Percentiles rank a stretch among this genome's conserved stretches.
These are phyloP conservation scores for Bombus picipes DNA, from an alignment of 1,140 invertebrate genomes.

Conservation along the genomic window DNA sequence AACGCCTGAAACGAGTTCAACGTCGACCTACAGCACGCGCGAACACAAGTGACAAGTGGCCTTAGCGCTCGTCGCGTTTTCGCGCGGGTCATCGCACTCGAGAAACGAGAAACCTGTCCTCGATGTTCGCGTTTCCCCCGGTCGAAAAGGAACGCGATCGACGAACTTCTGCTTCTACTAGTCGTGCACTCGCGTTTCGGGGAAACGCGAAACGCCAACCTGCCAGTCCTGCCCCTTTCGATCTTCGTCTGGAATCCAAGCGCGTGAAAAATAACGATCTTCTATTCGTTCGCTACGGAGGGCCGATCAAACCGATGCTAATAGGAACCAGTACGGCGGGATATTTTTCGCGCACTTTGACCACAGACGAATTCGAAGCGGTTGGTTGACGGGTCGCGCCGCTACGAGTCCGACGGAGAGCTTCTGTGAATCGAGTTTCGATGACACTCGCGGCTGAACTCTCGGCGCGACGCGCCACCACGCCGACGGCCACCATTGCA, in stretches of 20 bases:
- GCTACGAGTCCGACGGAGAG: slow-evolving; percentile 56
- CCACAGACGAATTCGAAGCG: not conserved
- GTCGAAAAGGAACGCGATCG: not conserved
- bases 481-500: not conserved
- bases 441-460: slow-evolving; percentile 20
- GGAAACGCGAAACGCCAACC: not conserved
- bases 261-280: not conserved
- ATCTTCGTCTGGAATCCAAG: not conserved
- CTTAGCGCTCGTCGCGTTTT: slow-evolving; percentile 9
- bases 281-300: not conserved
- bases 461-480: no score
- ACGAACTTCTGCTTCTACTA: not conserved
- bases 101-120: slow-evolving; percentile 9
- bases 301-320: fast-evolving
- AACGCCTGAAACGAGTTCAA: not conserved
- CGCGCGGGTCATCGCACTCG: slow-evolving; percentile 22
- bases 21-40: not conserved
- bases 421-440: slow-evolving; percentile 10
- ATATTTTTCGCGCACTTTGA: not conserved
- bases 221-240: not conserved
- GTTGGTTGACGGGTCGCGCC: slow-evolving; percentile 25
- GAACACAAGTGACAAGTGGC: slow-evolving; percentile 5
- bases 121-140: not conserved
- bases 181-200: not conserved
- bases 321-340: not conserved